Evolutionary conservation across 2,888 invertebrate species (phyloP).

Genomic region (Cosmorhoe ocellata): DNA sequence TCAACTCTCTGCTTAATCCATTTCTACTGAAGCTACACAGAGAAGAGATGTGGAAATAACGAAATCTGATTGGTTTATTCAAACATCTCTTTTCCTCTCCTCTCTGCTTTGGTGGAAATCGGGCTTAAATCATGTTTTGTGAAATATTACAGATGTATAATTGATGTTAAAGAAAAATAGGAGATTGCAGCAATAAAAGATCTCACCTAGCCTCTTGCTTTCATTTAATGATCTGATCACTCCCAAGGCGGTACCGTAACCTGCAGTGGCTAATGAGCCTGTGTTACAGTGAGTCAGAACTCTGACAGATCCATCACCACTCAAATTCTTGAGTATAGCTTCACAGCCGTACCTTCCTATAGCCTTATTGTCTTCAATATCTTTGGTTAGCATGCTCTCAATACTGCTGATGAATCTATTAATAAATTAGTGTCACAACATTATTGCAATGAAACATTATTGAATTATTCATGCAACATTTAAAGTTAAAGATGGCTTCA

Average conservation of each 20-base stretch:
- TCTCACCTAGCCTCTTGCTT: slow-evolving; percentile 86
- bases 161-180: too few relatives aligned
- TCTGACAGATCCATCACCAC: slow-evolving; percentile 84
- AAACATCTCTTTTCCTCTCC: too few relatives aligned
- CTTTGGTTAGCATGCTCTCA: slow-evolving; percentile 92
- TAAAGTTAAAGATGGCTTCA: slow-evolving; percentile 8
- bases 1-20: too few relatives aligned
- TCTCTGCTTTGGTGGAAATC: too few relatives aligned
- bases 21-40: too few relatives aligned
- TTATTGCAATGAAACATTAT: slow-evolving; percentile 25
- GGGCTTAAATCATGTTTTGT: too few relatives aligned
- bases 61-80: too few relatives aligned
- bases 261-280: slow-evolving; percentile 98
- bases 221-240: slow-evolving; percentile 93
- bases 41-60: too few relatives aligned
- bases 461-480: slow-evolving; percentile 27
- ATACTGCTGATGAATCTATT: slow-evolving; percentile 88
- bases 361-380: slow-evolving; percentile 92
- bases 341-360: slow-evolving; percentile 93
- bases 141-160: too few relatives aligned
- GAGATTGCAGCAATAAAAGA: slow-evolving; percentile 3
- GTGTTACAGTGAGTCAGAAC: slow-evolving; percentile 99
- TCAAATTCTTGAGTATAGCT: slow-evolving; percentile 85
- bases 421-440: slow-evolving; percentile 43
- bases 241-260: slow-evolving; percentile 98